Base-by-base conservation (phyloP, 2,797 vertebrate species). In the Arrhamphus sclerolepis region DNA sequence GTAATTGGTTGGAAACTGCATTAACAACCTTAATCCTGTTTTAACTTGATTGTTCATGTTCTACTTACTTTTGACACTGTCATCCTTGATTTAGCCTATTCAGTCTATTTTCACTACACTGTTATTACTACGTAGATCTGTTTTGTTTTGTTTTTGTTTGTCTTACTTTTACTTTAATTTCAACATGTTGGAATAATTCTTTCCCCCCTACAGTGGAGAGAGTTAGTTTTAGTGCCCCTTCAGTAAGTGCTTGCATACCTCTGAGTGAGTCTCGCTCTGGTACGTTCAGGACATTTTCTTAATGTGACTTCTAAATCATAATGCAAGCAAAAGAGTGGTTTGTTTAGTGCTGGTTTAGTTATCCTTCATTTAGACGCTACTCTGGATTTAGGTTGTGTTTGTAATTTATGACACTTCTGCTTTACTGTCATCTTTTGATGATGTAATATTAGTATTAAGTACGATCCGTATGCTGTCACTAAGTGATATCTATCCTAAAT, bases 261-360 rank as follows among this genome's bases (percentile, higher is more conserved):
- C 47, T 26, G 56, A 63, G 56, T 75, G 80, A 79, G 56, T 72
- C 71, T 76, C 63, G 29, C 76, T 82, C 75, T 53, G 62, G 48
- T 56, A 63, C 10, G 55, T 72, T 77, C 46, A 75, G 0, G 4
- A 17, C 18, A 24, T 19, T 41, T 28, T 41, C 46, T 54, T 58
- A 51, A 41, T 46, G 19, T 54, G 68, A 62, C 60, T 39, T 55
- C 57, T 0, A 42, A 1, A 14, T 62, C 26, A 6, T 8, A 34
- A 16, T 43, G 55, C 49, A 5, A 60, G 56, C 44, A 52, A 26
- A 26, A 42, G 46, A 71, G 53, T 34, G 22, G 46, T 60, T 52
- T 60, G 65, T 74, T 72, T 49, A 26, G 24, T 26, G 24, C 13
- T 16, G 57, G 71, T 69, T 53, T 49, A 58, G 57, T 41, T 63